These are phyloP conservation scores for Horisme vitalbata DNA, from an alignment of 2,888 invertebrate genomes.

Conservation along the genomic window DNA sequence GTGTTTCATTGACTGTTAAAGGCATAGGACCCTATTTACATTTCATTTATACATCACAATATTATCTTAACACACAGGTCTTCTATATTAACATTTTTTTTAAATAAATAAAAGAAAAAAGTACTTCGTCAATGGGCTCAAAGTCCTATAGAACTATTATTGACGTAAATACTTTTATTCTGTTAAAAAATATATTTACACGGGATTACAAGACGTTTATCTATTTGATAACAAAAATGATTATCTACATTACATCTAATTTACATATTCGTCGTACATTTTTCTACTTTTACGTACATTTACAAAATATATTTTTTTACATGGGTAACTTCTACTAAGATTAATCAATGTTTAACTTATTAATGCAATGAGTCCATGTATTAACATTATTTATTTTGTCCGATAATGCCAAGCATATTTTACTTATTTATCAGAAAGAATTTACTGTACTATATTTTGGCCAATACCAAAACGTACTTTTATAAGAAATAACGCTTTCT, in stretches of 20 bases:
- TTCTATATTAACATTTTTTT: slow-evolving; percentile 15
- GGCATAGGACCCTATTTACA: slow-evolving; percentile 44
- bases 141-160: slow-evolving; percentile 53
- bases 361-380: too few species aligned
- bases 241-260: not conserved
- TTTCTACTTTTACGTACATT: slow-evolving; percentile 1
- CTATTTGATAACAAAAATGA: not conserved
- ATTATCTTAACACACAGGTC: slow-evolving; percentile 35
- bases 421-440: too few species aligned
- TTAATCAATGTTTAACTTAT: too few species aligned
- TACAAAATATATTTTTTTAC: too few species aligned
- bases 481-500: too few species aligned
- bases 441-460: too few species aligned
- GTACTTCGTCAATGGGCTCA: slow-evolving; percentile 75
- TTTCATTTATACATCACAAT: slow-evolving; percentile 41
- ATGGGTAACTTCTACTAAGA: too few species aligned
- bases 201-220: not conserved
- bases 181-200: slow-evolving; percentile 25
- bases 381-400: too few species aligned
- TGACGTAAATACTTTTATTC: slow-evolving; percentile 68
- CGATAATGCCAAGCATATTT: too few species aligned
- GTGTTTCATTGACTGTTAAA: slow-evolving; percentile 65
- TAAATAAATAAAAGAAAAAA: slow-evolving; percentile 49
- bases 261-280: not conserved
- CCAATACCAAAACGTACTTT: too few species aligned